Percentiles rank a stretch among this genome's conserved stretches.
Conservation (phyloP, 2,113 vertebrate species). For the Rhegmatorhina hoffmannsi region DNA sequence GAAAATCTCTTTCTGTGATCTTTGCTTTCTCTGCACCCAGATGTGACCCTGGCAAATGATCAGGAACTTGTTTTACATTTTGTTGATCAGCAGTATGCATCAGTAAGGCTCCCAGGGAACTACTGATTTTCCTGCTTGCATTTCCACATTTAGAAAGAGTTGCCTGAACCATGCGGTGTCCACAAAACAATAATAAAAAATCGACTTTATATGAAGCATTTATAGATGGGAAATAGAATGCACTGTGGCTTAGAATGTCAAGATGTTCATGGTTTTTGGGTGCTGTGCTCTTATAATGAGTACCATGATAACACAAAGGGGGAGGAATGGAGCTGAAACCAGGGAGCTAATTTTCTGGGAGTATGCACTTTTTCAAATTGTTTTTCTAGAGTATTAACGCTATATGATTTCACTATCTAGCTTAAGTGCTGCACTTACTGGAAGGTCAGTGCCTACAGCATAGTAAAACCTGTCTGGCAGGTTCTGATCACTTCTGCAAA, state of each 20-base stretch:
- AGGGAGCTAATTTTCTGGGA: not conserved
- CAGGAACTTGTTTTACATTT: conserved; percentile 47
- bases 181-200: not conserved
- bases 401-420: not conserved
- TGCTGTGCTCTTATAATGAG: not conserved
- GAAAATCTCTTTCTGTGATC: not conserved
- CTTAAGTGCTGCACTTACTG: not conserved
- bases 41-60: conserved; percentile 43
- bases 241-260: not conserved
- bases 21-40: conserved; percentile 25
- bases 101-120: not conserved
- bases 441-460: not conserved
- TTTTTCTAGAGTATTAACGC: not conserved
- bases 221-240: not conserved
- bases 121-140: not conserved
- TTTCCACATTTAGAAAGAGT: not conserved
- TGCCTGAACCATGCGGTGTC: not conserved
- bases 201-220: not conserved
- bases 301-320: not conserved
- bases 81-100: conserved; percentile 16
- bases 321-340: not conserved
- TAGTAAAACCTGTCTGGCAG: not conserved
- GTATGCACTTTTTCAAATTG: not conserved
- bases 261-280: not conserved
- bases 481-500: not conserved